These are phyloP conservation scores for Silurus asotus DNA, from an alignment of 2,113 vertebrate genomes.

Conservation along the genomic window DNA sequence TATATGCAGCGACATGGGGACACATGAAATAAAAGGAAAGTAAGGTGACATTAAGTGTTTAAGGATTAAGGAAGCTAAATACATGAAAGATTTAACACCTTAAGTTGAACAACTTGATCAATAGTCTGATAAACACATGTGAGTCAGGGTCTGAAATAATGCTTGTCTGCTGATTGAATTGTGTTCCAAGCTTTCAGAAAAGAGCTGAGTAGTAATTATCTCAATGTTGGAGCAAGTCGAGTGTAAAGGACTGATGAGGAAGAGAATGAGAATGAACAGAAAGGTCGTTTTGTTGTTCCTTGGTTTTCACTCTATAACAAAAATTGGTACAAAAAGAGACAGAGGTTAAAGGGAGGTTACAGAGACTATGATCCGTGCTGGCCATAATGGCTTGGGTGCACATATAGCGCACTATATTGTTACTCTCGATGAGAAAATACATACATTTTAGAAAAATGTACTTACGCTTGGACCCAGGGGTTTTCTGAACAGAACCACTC, in stretches of 20 bases:
- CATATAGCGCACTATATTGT: background rate
- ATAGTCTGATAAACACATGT: constrained; percentile 62
- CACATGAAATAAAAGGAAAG: too few species aligned
- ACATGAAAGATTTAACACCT: constrained; percentile 49
- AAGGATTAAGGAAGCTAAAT: background rate
- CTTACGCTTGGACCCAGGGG: background rate
- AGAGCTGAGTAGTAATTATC: constrained; percentile 71
- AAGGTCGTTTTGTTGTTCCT: constrained; percentile 50
- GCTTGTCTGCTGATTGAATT: constrained; percentile 61
- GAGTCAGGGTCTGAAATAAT: constrained; percentile 68
- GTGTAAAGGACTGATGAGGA: constrained; percentile 66
- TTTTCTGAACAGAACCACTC: background rate
- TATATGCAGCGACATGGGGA: too few species aligned
- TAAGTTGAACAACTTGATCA: constrained; percentile 64
- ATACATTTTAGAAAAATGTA: background rate
- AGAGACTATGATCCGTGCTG: constrained; percentile 7
- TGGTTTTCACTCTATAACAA: constrained; percentile 33
- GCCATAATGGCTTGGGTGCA: background rate
- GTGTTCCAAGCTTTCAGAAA: constrained; percentile 66
- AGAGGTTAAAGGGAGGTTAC: background rate
- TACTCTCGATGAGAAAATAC: background rate
- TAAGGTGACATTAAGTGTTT: background rate
- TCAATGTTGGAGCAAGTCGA: constrained; percentile 58
- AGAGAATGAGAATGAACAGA: constrained; percentile 63
- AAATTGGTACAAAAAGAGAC: background rate